Conservation (phyloP, 2,113 vertebrate species). For the cat (Felis catus) region DNA sequence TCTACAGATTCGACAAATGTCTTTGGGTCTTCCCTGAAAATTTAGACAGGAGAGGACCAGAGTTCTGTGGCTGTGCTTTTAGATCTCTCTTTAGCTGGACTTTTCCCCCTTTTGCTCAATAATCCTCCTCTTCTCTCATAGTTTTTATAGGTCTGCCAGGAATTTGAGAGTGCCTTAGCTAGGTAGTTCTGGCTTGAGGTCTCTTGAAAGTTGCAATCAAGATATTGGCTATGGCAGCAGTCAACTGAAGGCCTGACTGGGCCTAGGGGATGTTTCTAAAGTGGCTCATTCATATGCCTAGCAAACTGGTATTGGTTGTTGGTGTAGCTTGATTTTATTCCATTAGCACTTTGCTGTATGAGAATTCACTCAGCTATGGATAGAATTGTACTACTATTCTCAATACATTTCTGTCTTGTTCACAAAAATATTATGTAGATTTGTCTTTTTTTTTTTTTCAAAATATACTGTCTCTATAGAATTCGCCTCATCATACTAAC, state of each 20-base stretch:
- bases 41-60: background rate
- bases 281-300: background rate
- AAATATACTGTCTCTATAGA: constrained; percentile 5
- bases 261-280: background rate
- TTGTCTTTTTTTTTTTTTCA: background rate
- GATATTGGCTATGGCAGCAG: background rate
- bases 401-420: background rate
- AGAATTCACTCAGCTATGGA: background rate
- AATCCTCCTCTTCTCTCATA: background rate
- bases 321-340: background rate
- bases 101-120: background rate
- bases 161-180: background rate
- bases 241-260: background rate
- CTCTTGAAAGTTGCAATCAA: background rate
- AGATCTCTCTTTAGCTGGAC: background rate
- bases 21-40: background rate
- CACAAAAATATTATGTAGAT: background rate
- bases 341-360: background rate
- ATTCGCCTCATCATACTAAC: background rate
- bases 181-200: background rate
- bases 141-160: constrained; percentile 19
- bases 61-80: background rate
- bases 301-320: background rate
- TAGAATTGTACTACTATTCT: background rate
- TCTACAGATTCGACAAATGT: background rate